Conservation (phyloP, 2,797 vertebrate genomes). For the Periophthalmus magnuspinnatus region DNA sequence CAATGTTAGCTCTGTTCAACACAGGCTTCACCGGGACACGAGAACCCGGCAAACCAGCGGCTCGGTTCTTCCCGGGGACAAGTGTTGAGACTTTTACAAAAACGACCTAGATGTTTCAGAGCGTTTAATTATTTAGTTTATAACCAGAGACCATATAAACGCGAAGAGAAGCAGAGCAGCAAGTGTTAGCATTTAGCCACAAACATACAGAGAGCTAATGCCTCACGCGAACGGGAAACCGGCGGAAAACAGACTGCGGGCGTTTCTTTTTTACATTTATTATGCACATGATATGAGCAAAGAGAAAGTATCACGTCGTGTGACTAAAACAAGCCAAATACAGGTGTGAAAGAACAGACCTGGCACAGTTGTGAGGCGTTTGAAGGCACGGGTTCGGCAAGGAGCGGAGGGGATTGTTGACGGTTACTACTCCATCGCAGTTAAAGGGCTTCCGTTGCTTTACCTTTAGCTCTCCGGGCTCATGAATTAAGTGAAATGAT, state of each 20-base stretch:
- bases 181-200: conserved; percentile 36
- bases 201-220: background rate
- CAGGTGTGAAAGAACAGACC: conserved; percentile 51
- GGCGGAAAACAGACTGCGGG: rapidly evolving
- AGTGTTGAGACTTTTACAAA: background rate
- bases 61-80: background rate
- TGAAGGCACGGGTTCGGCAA: conserved; percentile 5
- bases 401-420: conserved; percentile 16
- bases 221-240: background rate
- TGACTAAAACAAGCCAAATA: conserved; percentile 21
- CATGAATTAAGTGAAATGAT: conserved; percentile 74
- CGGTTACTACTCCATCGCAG: conserved; percentile 64
- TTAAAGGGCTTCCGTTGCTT: conserved; percentile 25
- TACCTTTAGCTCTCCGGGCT: conserved; percentile 53
- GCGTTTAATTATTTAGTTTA: background rate
- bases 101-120: background rate
- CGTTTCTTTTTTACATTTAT: background rate
- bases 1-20: conserved; percentile 36
- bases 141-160: conserved; percentile 15
- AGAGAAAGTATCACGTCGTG: conserved; percentile 30
- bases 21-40: conserved; percentile 9
- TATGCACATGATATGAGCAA: conserved; percentile 20
- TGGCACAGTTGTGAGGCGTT: conserved; percentile 24
- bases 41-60: conserved; percentile 6
- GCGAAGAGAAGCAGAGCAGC: conserved; percentile 17